A percentile compares a stretch with the other conserved stretches of the same genome.
phyloP scores from a whole-genome alignment of 2,797 vertebrate species.

The Tenualosa thibaudeaui region DNA sequence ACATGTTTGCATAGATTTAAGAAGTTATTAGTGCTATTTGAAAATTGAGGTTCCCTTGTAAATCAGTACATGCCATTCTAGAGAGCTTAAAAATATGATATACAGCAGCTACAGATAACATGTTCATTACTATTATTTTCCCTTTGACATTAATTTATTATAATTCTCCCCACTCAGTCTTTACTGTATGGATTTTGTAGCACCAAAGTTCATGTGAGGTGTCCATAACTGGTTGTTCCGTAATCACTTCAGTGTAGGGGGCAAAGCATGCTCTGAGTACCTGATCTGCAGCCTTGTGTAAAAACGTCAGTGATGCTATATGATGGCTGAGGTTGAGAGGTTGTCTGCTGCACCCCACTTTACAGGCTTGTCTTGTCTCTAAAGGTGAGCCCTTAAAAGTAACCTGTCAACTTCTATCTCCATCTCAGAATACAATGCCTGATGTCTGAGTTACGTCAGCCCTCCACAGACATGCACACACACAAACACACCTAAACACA shows the following conservation, averaged over 20 bases:
- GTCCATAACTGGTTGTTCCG: neutral
- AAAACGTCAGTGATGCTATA: neutral
- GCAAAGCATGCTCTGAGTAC: neutral
- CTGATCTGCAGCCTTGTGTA: neutral
- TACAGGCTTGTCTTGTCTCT: conserved; percentile 9
- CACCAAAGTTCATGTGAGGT: neutral
- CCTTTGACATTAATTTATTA: neutral
- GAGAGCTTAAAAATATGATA: neutral
- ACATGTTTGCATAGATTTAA: neutral
- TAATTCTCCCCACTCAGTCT: neutral
- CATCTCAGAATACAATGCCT: neutral
- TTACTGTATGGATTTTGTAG: neutral
- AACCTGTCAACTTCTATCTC: neutral
- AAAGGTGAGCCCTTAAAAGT: neutral
- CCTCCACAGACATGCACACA: neutral
- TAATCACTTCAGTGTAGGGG: neutral
- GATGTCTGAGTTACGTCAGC: neutral
- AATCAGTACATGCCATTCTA: neutral
- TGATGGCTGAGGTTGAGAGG: conserved; percentile 2
- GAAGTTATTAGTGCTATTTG: neutral
- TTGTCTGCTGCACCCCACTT: neutral
- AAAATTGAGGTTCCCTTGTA: neutral
- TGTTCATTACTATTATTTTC: neutral
- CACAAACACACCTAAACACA: too few relatives aligned
- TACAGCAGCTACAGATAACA: neutral